Percentiles rank a stretch among this genome's conserved stretches.
phyloP scores from a whole-genome alignment of 2,888 invertebrate species.

The Apamea sordens region DNA sequence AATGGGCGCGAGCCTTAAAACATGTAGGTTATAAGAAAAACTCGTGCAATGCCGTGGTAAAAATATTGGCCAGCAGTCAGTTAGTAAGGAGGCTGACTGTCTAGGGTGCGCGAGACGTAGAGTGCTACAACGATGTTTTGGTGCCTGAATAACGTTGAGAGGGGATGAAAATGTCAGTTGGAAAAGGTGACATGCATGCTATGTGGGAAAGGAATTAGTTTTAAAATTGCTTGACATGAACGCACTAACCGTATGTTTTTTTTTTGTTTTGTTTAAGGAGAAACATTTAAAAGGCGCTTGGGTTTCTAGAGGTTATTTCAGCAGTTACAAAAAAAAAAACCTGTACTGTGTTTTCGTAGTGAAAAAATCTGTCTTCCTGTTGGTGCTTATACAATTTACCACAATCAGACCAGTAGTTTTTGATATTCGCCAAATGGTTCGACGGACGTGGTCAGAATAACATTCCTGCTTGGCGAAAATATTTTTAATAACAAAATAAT shows the following conservation, averaged over 20 bases:
- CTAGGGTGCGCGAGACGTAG: too few species aligned
- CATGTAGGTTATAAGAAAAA: too few species aligned
- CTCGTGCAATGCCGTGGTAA: background rate
- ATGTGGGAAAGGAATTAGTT: background rate
- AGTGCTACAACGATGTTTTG: too few species aligned
- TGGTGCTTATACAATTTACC: background rate
- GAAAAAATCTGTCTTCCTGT: background rate
- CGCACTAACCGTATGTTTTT: too few species aligned
- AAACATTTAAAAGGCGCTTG: too few species aligned
- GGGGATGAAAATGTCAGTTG: background rate
- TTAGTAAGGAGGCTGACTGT: background rate
- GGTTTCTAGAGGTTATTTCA: background rate
- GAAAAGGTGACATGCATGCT: background rate
- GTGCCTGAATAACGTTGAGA: too few species aligned
- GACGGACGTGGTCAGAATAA: constrained; percentile 30
- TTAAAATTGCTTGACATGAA: too few species aligned
- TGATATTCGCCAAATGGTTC: constrained; percentile 14
- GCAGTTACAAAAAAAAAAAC: too few species aligned
- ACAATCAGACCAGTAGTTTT: constrained; percentile 4
- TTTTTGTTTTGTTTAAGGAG: too few species aligned
- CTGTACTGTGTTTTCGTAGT: background rate
- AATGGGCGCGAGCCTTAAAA: too few species aligned
- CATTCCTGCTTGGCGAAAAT: constrained; percentile 8
- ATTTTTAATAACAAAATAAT: constrained; percentile 1
- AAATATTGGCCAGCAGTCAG: background rate